Conservation (phyloP, 2,888 invertebrate species). For the Notodonta dromedarius region DNA sequence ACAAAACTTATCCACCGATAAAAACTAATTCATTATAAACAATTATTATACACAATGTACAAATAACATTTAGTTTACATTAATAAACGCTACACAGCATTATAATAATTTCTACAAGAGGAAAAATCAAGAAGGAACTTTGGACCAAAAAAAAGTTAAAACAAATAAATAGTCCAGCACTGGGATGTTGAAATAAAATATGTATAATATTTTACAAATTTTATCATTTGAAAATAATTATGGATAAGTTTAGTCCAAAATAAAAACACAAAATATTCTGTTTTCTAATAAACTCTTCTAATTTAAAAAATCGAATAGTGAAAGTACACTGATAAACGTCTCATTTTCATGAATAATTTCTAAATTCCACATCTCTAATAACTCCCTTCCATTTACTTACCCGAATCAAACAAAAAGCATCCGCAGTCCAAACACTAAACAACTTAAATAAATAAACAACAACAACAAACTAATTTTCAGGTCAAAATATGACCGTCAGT, state of each 20-base stretch:
- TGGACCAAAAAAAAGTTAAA: slow-evolving; percentile 50
- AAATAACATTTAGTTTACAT: slow-evolving; percentile 23
- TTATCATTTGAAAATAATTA: no score
- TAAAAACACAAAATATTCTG: slow-evolving; percentile 2
- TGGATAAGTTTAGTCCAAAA: background rate
- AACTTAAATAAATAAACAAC: slow-evolving; percentile 45
- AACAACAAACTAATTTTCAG: slow-evolving; percentile 77
- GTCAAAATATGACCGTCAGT: slow-evolving; percentile 92
- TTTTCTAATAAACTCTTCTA: slow-evolving; percentile 10
- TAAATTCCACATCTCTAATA: background rate
- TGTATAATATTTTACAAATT: slow-evolving; percentile 1
- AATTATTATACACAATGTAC: slow-evolving; percentile 33
- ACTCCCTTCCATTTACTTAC: background rate
- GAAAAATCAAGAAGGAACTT: slow-evolving; percentile 69
- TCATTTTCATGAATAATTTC: no score
- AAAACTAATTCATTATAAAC: slow-evolving; percentile 20
- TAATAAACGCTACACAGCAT: slow-evolving; percentile 5
- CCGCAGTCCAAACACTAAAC: slow-evolving; percentile 39
- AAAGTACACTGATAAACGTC: no score
- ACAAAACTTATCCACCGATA: slow-evolving; percentile 23
- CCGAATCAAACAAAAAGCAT: slow-evolving; percentile 20
- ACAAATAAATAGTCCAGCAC: slow-evolving; percentile 33
- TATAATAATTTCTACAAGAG: slow-evolving; percentile 40
- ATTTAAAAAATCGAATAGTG: background rate
- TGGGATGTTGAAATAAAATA: slow-evolving; percentile 16